Evolutionary conservation across 2,797 vertebrate genomes (phyloP), one percentile per base, ranked within the genome.

Genomic region (Phaenicophaeus curvirostris): DNA sequence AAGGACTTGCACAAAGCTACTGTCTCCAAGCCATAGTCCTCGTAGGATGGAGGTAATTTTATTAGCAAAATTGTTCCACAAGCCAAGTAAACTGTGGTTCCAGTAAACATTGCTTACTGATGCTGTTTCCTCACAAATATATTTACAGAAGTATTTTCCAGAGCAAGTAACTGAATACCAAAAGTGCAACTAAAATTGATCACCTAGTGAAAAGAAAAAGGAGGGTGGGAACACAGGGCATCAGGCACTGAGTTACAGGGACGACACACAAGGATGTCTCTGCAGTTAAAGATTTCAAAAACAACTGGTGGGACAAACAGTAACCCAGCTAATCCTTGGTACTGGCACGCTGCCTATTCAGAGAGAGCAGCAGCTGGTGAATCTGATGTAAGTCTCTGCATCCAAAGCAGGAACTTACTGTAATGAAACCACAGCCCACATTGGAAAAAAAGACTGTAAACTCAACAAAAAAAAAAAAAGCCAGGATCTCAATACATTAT

Each of bases 311-410:
- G 85, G 94, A 94, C 93, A 80, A 85, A 51, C 59, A 96, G 89
- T 85, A 95, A 77, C 95, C 66, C 89, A 96, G 91, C 94, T 97
- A 97, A 96, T 96, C 89, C 93, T 85, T 90, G 55, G 67, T 57
- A 85, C 93, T 97, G 95, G 94, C 96, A 96, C 8, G 0, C 67
- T 96, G 95, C 95, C 96, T 94, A 53, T 86, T 95, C 65, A 85
- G 81, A 90, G 59, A 94, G 93, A 92, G 83, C 86, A 97, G 96
- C 94, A 97, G 93, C 96, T 97, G 94, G 93, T 95, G 68, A 71
- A 92, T 94, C 88, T 95, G 86, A 96, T 93, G 93, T 95, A 85
- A 91, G 79, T 93, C 93, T 81, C 88, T 91, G 83, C 87, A 97
- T 95, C 88, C 75, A 91, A 93, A 97, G 91, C 89, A 97, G 92